phyloP scores from a whole-genome alignment of 2,797 vertebrate genomes.

The Pogoniulus pusillus region DNA sequence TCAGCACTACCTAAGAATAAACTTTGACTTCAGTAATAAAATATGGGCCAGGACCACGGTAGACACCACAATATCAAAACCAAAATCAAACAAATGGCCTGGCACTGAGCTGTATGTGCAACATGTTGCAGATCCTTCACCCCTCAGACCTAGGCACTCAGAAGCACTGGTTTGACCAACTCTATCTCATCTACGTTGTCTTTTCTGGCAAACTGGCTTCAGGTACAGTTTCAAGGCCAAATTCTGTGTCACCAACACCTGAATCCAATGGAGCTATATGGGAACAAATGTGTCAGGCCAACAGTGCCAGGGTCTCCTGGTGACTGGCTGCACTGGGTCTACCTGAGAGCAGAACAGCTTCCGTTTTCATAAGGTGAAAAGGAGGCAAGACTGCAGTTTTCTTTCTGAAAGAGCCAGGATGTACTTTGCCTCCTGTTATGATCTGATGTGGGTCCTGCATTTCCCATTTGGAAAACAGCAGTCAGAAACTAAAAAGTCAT shows the following conservation, averaged over 20 bases:
- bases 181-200: neutral
- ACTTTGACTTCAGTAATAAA: slow-evolving; percentile 35
- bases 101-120: neutral
- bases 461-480: slow-evolving; percentile 5
- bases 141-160: neutral
- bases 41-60: neutral
- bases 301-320: neutral
- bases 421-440: neutral
- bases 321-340: neutral
- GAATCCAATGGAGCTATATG: neutral
- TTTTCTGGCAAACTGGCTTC: neutral
- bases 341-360: neutral
- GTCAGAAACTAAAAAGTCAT: neutral
- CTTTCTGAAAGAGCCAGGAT: neutral
- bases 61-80: neutral
- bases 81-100: slow-evolving; percentile 5
- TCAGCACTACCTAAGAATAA: slow-evolving; percentile 14
- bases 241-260: neutral
- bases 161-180: neutral
- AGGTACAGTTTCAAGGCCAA: neutral
- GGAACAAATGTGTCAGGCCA: neutral
- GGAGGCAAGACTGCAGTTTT: neutral
- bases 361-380: neutral
- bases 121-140: neutral
- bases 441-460: neutral